Conservation (phyloP, 2,797 vertebrate genomes). For the Phoxinus dragarum region DNA sequence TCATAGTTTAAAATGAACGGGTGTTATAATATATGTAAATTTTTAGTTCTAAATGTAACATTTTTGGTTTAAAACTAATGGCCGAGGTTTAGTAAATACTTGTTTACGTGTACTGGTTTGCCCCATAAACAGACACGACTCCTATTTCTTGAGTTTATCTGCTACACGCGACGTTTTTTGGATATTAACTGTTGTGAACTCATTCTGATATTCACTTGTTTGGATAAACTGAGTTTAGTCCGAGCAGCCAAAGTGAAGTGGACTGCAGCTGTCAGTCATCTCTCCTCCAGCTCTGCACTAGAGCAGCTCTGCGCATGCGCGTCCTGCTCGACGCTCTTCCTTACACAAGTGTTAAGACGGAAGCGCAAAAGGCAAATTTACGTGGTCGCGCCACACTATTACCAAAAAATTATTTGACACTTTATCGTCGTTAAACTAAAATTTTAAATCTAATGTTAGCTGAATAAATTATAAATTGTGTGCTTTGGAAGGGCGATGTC, state of each 20-base stretch:
- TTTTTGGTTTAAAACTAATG: not conserved
- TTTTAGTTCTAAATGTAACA: not conserved
- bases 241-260: not conserved
- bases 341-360: not conserved
- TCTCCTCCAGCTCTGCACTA: constrained; percentile 26
- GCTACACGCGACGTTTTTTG: not conserved
- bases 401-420: not conserved
- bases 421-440: not conserved
- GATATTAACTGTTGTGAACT: not conserved
- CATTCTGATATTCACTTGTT: not conserved
- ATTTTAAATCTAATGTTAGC: no score
- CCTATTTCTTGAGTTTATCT: not conserved
- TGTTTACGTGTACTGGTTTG: not conserved
- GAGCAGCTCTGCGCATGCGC: constrained; percentile 26
- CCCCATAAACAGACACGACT: no score
- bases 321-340: not conserved
- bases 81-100: not conserved
- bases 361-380: not conserved
- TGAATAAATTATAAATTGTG: not conserved
- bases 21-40: not conserved
- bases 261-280: constrained; percentile 51
- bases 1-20: not conserved
- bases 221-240: not conserved
- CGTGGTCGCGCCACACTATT: not conserved
- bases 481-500: not conserved